Evolutionary conservation across 2,888 invertebrate genomes (phyloP), one percentile per base, ranked within the genome.

Genomic region (Sepioteuthis lessoniana): DNA sequence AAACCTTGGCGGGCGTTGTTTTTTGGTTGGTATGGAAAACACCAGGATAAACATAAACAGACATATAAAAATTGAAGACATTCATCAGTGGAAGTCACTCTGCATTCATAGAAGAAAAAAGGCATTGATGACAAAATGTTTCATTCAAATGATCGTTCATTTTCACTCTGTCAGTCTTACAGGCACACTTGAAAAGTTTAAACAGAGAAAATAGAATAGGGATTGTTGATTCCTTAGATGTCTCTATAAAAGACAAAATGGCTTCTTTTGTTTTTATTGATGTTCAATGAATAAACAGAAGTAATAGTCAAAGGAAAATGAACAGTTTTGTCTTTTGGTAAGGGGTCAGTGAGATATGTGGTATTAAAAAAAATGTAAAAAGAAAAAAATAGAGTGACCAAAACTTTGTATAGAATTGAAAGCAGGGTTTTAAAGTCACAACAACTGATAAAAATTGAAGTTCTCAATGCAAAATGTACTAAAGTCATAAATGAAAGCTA

Each of bases 171-270:
- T n/a, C 76, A 76, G n/a, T n/a, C 76, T n/a, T 76, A 76, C 76
- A 76, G 76, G n/a, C 76, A 76, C n/a, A 76, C 76, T 76, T 76
- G 76, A 76, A n/a, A n/a, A 76, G 76, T n/a, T n/a, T 76, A 76
- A 76, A 60, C 28, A 60, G 76, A 76, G n/a, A 76, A 76, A 76
- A 76, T 35, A 76, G 76, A 76, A 35, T 19, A 76, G 16, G n/a
- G 76, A 76, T 13, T 76, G 76, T 76, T n/a, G 76, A 76, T 76
- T 76, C 76, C n/a, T 76, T 76, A 19, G n/a, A 76, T 76, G 76
- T 76, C 16, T 76, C 76, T 76, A 76, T 16, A 76, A 76, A 55
- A 55, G 55, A 55, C 55, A 16, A 76, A 19, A 35, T n/a, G 76
- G 35, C 76, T n/a, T 76, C 76, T 60, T 31, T 60, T 60, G n/a